Evolutionary conservation across 2,888 invertebrate species (phyloP).

Genomic region (Vesta saturnalis): DNA sequence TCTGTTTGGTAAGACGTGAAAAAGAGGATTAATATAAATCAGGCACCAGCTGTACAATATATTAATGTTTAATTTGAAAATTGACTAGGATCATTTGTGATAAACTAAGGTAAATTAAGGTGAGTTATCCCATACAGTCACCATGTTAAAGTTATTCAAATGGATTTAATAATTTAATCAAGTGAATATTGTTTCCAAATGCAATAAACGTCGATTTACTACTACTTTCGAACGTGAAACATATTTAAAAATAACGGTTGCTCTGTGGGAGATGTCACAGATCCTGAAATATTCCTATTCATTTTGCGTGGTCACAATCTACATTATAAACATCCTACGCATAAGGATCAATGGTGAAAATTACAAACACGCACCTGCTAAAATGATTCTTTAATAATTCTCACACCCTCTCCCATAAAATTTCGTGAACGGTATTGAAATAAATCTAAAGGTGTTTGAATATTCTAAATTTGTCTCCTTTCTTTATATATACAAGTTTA

Average conservation of each 20-base stretch:
- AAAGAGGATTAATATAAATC: not conserved
- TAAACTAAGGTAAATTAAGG: not conserved
- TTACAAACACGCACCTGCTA: conserved; percentile 20
- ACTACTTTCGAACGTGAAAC: conserved; percentile 22
- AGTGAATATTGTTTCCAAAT: not conserved
- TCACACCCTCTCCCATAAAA: not conserved
- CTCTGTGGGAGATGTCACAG: conserved; percentile 27
- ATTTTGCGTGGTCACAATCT: conserved; percentile 13
- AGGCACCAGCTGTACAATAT: not conserved
- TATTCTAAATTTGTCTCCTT: conserved; percentile 29
- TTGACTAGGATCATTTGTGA: not conserved
- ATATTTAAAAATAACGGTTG: conserved; percentile 31
- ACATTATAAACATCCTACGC: not conserved
- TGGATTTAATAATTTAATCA: too few relatives aligned
- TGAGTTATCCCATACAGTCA: not conserved
- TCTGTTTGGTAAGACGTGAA: too few relatives aligned
- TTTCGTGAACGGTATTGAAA: not conserved
- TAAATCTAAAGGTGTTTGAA: conserved; percentile 21
- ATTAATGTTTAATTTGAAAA: not conserved
- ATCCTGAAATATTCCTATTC: conserved; percentile 11
- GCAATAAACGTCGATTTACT: not conserved
- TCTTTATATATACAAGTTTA: conserved; percentile 26
- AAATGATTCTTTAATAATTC: conserved; percentile 7
- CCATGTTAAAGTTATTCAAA: too few relatives aligned
- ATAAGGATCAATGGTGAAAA: conserved; percentile 10